Evolutionary conservation across 2,113 vertebrate species (phyloP), one percentile per base, ranked within the genome.

Genomic region (Malurus elegans): DNA sequence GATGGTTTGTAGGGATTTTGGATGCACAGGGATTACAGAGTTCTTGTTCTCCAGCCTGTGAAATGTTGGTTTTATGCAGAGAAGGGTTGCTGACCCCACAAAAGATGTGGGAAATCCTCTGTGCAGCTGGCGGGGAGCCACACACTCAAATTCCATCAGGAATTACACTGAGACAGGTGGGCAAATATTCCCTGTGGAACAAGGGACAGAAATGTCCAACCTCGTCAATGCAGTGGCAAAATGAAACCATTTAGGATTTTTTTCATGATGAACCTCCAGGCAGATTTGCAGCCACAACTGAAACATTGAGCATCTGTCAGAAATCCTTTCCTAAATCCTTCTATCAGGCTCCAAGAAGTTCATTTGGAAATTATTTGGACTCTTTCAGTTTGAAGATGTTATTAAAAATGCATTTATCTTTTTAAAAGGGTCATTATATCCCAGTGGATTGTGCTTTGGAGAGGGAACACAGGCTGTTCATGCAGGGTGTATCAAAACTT

Each of bases 1-100:
- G 58, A 12, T 9, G 44, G 21, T 79, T 65, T 61, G 18, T 4
- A 4, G 60, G 67, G 54, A 4, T 75, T 86, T n/a, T 14, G 47
- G 8, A 8, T 1, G 18, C 86, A 23, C 2, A 3, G 44, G 42
- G 17, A 26, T 65, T 21, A 34, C 18, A 8, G 0, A 23, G 10
- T 24, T 32, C 21, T 54, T 26, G 19, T 32, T 67, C 29, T n/a
- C 14, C 13, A 47, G 18, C 9, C 28, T 34, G 40, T 24, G 20
- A 54, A 67, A 38, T 7, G 6, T 5, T 50, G 57, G 10, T 3
- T 62, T 50, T 12, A 7, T 7, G 8, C 4, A 6, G 24, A 38
- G 15, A 32, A 23, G 8, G 54, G 28, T 19, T 6, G 5, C 28
- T 82, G 66, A 69, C 12, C 10, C 25, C 17, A 23, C 4, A 32